These are phyloP conservation scores for Diadromus collaris DNA, from an alignment of 2,888 invertebrate species.

Conservation along the genomic window DNA sequence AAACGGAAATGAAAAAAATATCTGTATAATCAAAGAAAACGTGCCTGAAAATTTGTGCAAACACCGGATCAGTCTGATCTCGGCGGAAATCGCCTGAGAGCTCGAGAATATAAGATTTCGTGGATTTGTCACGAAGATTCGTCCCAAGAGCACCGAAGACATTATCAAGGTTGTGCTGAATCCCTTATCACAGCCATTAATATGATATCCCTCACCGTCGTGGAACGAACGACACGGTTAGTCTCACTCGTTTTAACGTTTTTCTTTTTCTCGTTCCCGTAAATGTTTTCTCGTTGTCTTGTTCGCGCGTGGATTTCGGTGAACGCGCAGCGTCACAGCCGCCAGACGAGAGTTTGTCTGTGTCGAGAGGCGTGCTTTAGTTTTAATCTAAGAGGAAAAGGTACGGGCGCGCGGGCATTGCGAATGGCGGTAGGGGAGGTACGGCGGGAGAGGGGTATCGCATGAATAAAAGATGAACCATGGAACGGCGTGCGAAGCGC, in stretches of 20 bases:
- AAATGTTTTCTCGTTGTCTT: constrained; percentile 8
- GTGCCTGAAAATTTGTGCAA: neutral
- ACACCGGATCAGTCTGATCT: constrained; percentile 4
- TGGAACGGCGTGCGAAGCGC: constrained; percentile 75
- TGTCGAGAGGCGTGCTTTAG: constrained; percentile 70
- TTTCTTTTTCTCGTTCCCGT: neutral
- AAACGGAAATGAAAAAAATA: constrained; percentile 38
- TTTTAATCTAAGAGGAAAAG: constrained; percentile 75
- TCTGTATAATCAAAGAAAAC: neutral
- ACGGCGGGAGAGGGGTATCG: constrained; percentile 46
- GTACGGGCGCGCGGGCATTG: constrained; percentile 53
- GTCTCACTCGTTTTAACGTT: neutral
- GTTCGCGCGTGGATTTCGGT: constrained; percentile 41
- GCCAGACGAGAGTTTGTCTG: constrained; percentile 42
- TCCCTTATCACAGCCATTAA: constrained; percentile 50
- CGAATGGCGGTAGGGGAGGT: constrained; percentile 53
- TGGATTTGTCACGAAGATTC: constrained; percentile 27
- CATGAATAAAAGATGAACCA: constrained; percentile 79
- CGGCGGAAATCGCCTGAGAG: neutral
- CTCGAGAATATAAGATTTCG: constrained; percentile 20
- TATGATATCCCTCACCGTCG: constrained; percentile 51
- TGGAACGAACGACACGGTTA: neutral
- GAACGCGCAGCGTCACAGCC: constrained; percentile 25
- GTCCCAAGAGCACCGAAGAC: constrained; percentile 30
- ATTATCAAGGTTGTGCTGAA: constrained; percentile 53